Conservation (phyloP, 2,797 vertebrate genomes). For the Benthosema pterotum region DNA sequence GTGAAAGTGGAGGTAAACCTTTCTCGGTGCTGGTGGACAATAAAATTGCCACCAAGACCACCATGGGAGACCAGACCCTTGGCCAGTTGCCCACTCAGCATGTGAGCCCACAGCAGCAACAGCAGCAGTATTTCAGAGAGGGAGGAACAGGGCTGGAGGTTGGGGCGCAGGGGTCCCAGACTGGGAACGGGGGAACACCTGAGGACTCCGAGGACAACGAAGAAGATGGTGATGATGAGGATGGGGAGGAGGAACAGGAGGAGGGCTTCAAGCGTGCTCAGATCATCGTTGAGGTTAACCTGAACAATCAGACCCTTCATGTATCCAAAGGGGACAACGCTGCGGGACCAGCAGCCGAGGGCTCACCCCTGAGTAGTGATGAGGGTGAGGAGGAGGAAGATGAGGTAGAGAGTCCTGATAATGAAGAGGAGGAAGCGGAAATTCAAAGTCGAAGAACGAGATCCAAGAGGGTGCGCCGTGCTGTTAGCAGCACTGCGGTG, state of each 20-base stretch:
- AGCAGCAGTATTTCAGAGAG: conserved; percentile 79
- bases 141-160: conserved; percentile 52
- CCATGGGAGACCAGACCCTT: conserved; percentile 76
- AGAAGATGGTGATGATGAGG: conserved; percentile 77
- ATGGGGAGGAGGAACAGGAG: conserved; percentile 82
- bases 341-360: conserved; percentile 73
- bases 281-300: conserved; percentile 99
- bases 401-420: conserved; percentile 77
- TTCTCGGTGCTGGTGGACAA: conserved; percentile 91
- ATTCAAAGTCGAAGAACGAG: conserved; percentile 82
- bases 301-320: conserved; percentile 99
- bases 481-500: conserved; percentile 51
- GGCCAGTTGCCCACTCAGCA: conserved; percentile 62
- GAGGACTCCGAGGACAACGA: conserved; percentile 83
- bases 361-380: conserved; percentile 90
- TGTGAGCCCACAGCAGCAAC: conserved; percentile 50
- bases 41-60: conserved; percentile 85
- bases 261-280: conserved; percentile 94
- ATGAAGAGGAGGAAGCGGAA: conserved; percentile 81
- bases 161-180: conserved; percentile 57
- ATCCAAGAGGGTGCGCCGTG: conserved; percentile 82
- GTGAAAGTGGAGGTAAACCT: conserved; percentile 87
- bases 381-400: conserved; percentile 86
- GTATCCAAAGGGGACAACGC: conserved; percentile 97
- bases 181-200: conserved; percentile 76